Percentiles rank a stretch among this genome's conserved stretches.
phyloP scores from a whole-genome alignment of 2,888 invertebrate species.

The Euphydryas editha region DNA sequence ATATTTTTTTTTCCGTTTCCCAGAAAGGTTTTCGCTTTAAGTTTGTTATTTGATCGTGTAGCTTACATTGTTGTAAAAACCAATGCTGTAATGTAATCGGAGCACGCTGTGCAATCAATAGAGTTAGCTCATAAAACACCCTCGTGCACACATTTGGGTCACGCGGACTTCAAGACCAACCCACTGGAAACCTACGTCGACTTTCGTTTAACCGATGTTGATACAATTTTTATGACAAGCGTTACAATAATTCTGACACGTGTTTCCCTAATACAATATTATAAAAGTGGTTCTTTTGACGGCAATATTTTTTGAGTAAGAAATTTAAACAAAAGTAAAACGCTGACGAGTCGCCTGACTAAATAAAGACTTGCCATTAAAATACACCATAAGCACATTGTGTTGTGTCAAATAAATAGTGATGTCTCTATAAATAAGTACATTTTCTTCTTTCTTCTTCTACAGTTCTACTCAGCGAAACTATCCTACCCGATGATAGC shows the following conservation, averaged over 20 bases:
- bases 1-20: no score
- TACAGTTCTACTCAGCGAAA: conserved; percentile 91
- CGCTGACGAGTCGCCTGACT: no score
- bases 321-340: no score
- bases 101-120: conserved; percentile 15
- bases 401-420: no score
- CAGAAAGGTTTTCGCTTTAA: background rate
- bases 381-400: no score
- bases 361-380: no score
- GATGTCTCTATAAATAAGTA: background rate
- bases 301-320: no score
- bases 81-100: conserved; percentile 6
- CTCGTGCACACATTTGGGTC: conserved; percentile 42
- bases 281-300: no score
- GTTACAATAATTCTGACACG: no score
- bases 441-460: background rate
- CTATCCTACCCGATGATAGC: conserved; percentile 91
- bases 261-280: no score
- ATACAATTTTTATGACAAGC: conserved; percentile 20
- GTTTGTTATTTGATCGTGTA: background rate
- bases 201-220: conserved; percentile 43
- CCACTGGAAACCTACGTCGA: conserved; percentile 42
- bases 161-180: conserved; percentile 32
- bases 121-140: conserved; percentile 43
- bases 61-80: background rate